Evolutionary conservation across 2,888 invertebrate species (phyloP), one percentile per base, ranked within the genome.

Genomic region (Ormyrus pomaceus): DNA sequence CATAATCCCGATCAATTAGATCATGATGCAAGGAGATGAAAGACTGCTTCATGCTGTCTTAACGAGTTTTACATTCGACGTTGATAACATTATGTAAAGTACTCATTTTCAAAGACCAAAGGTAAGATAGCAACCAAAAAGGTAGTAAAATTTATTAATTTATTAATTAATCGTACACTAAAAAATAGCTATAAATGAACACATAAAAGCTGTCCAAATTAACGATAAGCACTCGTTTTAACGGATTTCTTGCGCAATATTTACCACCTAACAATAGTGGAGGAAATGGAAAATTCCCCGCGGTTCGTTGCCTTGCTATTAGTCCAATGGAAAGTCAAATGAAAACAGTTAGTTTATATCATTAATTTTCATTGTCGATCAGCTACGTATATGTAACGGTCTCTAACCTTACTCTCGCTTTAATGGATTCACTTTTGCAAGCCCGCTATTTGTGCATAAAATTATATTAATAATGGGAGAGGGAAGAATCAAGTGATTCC

Each of bases 291-390:
- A 61, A 72, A 62, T 45, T 45, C 61, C n/a, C 13, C 11, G 45
- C 8, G 45, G 34, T 10, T 51, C 53, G 9, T 65, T 65, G 50
- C 8, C 58, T 48, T 45, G 58, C 4, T 4, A 71, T 50, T 58
- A n/a, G n/a, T 5, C 53, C n/a, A 64, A 56, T 46, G 64, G 55
- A 72, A 72, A 62, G 48, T 48, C 58, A 50, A 58, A 74, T 34
- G 58, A 56, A 50, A 50, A 45, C 46, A 73, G 61, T 13, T 56
- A n/a, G 11, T 7, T 61, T 51, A n/a, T 11, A 55, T 55, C 76
- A 62, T 76, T 76, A 76, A 69, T 76, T 76, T 69, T 69, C 76
- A 70, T 76, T 69, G 76, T 69, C 76, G 76, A 70, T 76, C 69
- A 76, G 59, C 58, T 19, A 66, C 75, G 56, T 11, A 19, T 64